Evolutionary conservation across 2,113 vertebrate species (phyloP).

Genomic region (Poecile atricapillus): DNA sequence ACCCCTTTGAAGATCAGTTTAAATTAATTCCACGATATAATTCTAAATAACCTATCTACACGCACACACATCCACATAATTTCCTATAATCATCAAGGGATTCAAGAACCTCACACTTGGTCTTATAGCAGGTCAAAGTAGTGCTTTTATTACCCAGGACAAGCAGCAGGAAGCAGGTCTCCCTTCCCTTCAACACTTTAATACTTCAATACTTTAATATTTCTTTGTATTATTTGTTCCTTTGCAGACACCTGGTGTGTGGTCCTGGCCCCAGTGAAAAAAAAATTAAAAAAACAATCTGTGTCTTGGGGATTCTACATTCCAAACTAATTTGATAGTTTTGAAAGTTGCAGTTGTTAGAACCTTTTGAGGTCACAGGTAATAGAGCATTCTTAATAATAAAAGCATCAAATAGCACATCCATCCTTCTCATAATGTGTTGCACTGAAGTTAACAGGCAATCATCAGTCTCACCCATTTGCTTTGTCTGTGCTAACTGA

Average conservation of each 20-base stretch:
- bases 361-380: neutral
- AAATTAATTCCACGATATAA: conserved; percentile 43
- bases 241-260: neutral
- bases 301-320: neutral
- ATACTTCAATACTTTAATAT: neutral
- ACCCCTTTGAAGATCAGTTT: conserved; percentile 38
- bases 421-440: neutral
- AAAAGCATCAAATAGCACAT: neutral
- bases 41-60: conserved; percentile 25
- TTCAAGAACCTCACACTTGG: neutral
- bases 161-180: neutral
- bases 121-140: neutral
- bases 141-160: neutral
- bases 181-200: neutral
- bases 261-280: neutral
- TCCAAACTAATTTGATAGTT: neutral
- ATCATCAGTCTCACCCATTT: neutral
- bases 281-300: fast-evolving
- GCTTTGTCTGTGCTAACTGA: neutral
- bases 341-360: neutral
- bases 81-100: conserved; percentile 23
- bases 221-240: neutral
- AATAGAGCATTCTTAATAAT: neutral
- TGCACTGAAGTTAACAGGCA: neutral
- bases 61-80: neutral